Evolutionary conservation across 2,888 invertebrate species (phyloP), one percentile per base, ranked within the genome.

Genomic region (Cartodere bifasciata): DNA sequence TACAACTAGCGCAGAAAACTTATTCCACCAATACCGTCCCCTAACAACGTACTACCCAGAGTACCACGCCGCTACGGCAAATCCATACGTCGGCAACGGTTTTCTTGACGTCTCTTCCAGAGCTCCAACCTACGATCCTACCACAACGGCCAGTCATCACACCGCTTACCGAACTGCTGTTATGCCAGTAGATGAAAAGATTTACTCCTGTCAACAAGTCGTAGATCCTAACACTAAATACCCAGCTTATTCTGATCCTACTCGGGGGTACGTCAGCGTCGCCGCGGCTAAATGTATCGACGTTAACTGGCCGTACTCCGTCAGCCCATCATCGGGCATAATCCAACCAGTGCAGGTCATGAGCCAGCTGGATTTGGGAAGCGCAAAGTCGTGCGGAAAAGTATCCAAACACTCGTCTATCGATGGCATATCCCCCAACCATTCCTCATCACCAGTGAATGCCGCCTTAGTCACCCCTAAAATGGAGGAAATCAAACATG

Each of bases 21-120:
- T 90, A 48, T 88, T 88, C 65, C 81, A 84, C 53, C 87, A 88
- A 58, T 90, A 90, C 60, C 75, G 88, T 40, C 80, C 87, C n/a
- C 60, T 90, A 28, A 81, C 86, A 21, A 70, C 75, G 3, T 87
- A 88, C 56, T 83, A 83, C 50, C 75, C 81, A 1, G 79, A 80
- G 26, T 80, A 81, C 47, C 79, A 80, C 44, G 71, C 79, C 23
- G 70, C 80, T 4, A 68, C 77, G 3, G 55, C 68, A 2, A 63
- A 68, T 31, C 65, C 70, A 2, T 80, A 80, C 50, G 73, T 80
- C 34, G 75, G 82, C 23, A 87, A 87, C 48, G 87, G 87, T 3
- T 88, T 88, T 58, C 65, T 88, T 35, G 82, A 82, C 49, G 78
- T 81, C 40, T 71, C 78, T 1, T 66, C 77, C 6, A 68, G 76